Conservation (phyloP, 2,113 vertebrate genomes). For the Stegastes partitus region DNA sequence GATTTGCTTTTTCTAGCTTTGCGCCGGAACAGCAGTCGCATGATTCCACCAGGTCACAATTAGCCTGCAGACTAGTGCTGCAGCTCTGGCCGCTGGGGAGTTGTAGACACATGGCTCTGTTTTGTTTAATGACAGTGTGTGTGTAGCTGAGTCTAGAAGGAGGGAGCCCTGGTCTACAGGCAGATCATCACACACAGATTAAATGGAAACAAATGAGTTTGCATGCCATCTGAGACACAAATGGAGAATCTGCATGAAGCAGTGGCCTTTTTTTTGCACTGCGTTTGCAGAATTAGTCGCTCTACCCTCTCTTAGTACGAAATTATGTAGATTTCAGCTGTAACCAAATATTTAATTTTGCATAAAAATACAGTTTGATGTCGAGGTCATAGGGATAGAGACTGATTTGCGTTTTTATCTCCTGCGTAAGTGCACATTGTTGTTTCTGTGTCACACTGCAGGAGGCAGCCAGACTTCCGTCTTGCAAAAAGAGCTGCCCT, state of each 20-base stretch:
- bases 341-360: constrained; percentile 25
- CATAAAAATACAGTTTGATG: constrained; percentile 2
- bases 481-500: constrained; percentile 47
- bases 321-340: constrained; percentile 35
- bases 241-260: constrained; percentile 30
- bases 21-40: constrained; percentile 62
- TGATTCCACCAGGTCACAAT: constrained; percentile 78
- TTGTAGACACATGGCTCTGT: constrained; percentile 76
- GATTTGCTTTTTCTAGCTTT: constrained; percentile 53
- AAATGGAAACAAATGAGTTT: constrained; percentile 72
- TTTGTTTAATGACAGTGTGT: constrained; percentile 80
- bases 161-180: constrained; percentile 58
- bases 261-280: constrained; percentile 47
- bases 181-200: constrained; percentile 66
- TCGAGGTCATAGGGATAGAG: constrained; percentile 11
- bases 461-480: constrained; percentile 59
- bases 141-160: constrained; percentile 44
- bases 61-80: constrained; percentile 65
- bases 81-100: constrained; percentile 55
- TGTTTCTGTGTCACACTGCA: constrained; percentile 66
- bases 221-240: constrained; percentile 42
- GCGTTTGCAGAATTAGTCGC: constrained; percentile 10
- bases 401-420: constrained; percentile 39
- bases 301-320: constrained; percentile 20
- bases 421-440: constrained; percentile 21